Conservation (phyloP, 2,797 vertebrate genomes). For the Poeciliopsis gracilis region DNA sequence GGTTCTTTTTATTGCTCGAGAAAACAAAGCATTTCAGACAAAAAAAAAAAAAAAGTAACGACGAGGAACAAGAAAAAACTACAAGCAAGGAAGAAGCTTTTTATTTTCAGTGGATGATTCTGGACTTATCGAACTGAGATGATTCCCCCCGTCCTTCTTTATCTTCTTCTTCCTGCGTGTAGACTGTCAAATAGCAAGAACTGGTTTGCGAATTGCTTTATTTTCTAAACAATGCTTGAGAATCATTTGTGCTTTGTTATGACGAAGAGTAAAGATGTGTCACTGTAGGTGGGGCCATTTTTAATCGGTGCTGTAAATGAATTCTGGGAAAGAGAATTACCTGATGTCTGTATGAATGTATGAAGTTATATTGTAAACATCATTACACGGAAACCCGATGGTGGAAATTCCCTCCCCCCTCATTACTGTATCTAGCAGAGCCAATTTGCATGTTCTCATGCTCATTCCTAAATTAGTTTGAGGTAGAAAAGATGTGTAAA, state of each 20-base stretch:
- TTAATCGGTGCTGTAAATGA: constrained; percentile 88
- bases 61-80: constrained; percentile 54
- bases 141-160: constrained; percentile 39
- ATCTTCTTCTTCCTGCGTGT: constrained; percentile 82
- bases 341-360: constrained; percentile 91
- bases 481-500: constrained; percentile 70
- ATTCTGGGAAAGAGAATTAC: constrained; percentile 85
- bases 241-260: constrained; percentile 86
- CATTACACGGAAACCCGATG: constrained; percentile 96
- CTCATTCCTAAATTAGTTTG: constrained; percentile 70
- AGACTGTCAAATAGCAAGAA: constrained; percentile 92
- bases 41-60: constrained; percentile 78
- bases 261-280: constrained; percentile 71
- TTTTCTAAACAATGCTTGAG: constrained; percentile 93
- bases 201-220: constrained; percentile 91
- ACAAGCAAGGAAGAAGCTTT: constrained; percentile 79
- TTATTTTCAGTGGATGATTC: constrained; percentile 73
- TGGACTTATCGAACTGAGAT: constrained; percentile 63
- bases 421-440: constrained; percentile 73
- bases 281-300: constrained; percentile 89
- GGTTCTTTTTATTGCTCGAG: constrained; percentile 93
- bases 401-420: constrained; percentile 83
- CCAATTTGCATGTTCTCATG: constrained; percentile 69
- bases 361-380: constrained; percentile 90
- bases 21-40: constrained; percentile 87